Evolutionary conservation across 2,888 invertebrate species (phyloP), one percentile per base, ranked within the genome.

Genomic region (Encarsia formosa): DNA sequence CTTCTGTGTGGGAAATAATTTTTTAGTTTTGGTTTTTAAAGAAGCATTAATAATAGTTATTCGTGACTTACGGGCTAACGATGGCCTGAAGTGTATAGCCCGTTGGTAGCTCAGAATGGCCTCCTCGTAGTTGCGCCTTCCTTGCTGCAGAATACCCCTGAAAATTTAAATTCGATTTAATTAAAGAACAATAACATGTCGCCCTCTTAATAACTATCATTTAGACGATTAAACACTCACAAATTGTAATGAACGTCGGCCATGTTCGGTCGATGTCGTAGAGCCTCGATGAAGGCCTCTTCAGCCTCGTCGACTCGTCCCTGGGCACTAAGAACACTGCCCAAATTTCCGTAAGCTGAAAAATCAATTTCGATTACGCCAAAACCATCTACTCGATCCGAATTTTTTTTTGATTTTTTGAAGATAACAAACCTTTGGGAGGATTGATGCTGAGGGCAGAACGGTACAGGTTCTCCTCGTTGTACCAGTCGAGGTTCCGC

Each of bases 201-300:
- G 29, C 29, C 8, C 29, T 8, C 8, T 29, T n/a, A n/a, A n/a
- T n/a, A n/a, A n/a, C n/a, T n/a, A n/a, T n/a, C n/a, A 13, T 13
- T 37, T 20, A 19, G 20, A 26, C 3, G 23, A 13, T 5, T 39
- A 39, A 4, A 24, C n/a, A 91, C 95, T 92, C 78, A 96, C 95
- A 96, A 81, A 79, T 98, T 98, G 77, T 97, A 98, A 80, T 97
- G 96, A 56, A 96, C 96, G 77, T 98, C 98, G 54, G 97, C 97
- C 96, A 97, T 97, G 78, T 96, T 97, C 65, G 91, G 88, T 73
- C 96, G 83, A 80, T 88, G 85, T 66, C 85, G 83, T 60, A 98
- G 84, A 54, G 98, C 97, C 76, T 86, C 86, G 71, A 88, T 83
- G 77, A 94, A 94, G 47, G 94, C 94, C 69, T 83, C 82, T 78